phyloP scores from a whole-genome alignment of 2,888 invertebrate species.

The Meganola albula region DNA sequence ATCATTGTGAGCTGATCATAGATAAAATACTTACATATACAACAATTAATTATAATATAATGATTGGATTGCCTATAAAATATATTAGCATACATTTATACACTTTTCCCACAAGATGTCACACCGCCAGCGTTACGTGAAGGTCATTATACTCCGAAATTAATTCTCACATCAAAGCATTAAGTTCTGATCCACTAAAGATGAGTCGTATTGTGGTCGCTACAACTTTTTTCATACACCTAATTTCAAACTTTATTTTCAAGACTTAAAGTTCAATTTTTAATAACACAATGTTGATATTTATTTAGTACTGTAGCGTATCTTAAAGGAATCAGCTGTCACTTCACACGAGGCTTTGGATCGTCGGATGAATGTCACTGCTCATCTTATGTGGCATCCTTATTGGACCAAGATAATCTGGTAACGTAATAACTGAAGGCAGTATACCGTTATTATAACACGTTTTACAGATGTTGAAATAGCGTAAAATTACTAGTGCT shows the following conservation, averaged over 20 bases:
- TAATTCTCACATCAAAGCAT: slow-evolving; percentile 67
- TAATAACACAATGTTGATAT: neutral
- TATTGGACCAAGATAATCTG: too few species aligned
- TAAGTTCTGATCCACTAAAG: slow-evolving; percentile 54
- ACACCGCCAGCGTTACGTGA: slow-evolving; percentile 46
- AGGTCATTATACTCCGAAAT: slow-evolving; percentile 64
- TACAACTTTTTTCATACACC: slow-evolving; percentile 15
- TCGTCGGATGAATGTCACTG: slow-evolving; percentile 44
- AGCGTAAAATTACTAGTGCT: too few species aligned
- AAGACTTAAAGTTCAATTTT: slow-evolving; percentile 21
- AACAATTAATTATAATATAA: slow-evolving; percentile 20
- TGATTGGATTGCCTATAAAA: slow-evolving; percentile 28
- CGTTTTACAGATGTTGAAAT: too few species aligned
- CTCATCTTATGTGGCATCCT: slow-evolving; percentile 19
- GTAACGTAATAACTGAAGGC: too few species aligned
- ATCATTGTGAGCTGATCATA: slow-evolving; percentile 1
- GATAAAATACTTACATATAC: slow-evolving; percentile 10
- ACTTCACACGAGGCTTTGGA: slow-evolving; percentile 63
- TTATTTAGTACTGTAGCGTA: slow-evolving; percentile 34
- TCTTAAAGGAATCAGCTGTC: slow-evolving; percentile 61
- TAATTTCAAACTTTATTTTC: slow-evolving; percentile 26
- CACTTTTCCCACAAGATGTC: slow-evolving; percentile 53
- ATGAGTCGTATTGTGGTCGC: slow-evolving; percentile 49
- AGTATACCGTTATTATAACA: too few species aligned
- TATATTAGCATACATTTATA: slow-evolving; percentile 33